These are phyloP conservation scores for Apodemia duryi DNA, from an alignment of 2,888 invertebrate species.

Conservation along the genomic window DNA sequence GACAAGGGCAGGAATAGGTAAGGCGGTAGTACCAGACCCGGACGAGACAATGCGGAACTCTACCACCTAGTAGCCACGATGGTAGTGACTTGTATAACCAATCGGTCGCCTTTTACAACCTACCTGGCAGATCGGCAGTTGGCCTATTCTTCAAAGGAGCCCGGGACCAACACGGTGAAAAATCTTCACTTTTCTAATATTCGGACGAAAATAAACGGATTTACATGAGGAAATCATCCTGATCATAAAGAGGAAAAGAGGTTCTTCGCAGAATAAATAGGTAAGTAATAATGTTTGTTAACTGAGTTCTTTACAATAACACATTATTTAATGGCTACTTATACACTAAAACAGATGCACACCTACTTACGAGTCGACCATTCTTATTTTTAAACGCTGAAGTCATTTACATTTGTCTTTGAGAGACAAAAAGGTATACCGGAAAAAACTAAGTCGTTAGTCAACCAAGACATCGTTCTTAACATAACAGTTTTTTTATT, in stretches of 20 bases:
- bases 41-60: too few relatives aligned
- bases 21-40: too few relatives aligned
- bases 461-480: constrained; percentile 2
- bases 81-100: too few relatives aligned
- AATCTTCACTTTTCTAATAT: too few relatives aligned
- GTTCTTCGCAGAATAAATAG: background rate
- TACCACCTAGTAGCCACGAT: too few relatives aligned
- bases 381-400: constrained; percentile 37
- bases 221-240: too few relatives aligned
- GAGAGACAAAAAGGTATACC: constrained; percentile 24
- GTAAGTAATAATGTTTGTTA: background rate
- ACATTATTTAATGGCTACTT: background rate
- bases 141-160: too few relatives aligned
- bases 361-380: constrained; percentile 29
- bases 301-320: background rate
- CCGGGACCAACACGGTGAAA: too few relatives aligned
- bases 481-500: background rate
- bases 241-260: background rate
- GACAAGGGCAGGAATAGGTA: too few relatives aligned
- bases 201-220: too few relatives aligned
- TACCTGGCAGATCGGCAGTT: too few relatives aligned
- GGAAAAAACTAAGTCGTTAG: constrained; percentile 14
- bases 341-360: constrained; percentile 15
- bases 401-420: constrained; percentile 33
- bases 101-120: too few relatives aligned